Base-by-base conservation (phyloP, 2,888 invertebrate species). In the Melolontha melolontha region DNA sequence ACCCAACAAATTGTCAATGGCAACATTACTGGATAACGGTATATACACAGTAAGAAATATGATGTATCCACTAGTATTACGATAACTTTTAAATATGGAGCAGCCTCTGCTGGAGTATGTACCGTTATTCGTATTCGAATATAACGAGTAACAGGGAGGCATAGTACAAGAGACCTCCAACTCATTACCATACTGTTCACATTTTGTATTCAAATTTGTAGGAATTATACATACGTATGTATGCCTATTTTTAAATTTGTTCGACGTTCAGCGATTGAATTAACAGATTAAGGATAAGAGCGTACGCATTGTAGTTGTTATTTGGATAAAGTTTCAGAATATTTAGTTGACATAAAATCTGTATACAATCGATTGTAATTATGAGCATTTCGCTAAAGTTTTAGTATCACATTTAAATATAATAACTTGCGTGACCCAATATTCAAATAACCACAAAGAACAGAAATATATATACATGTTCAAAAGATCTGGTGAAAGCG, bases 71-170 rank as follows among this genome's bases (percentile, higher is more conserved):
- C 66, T 66, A 68, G 70, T 69, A 65, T 69, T 55, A 63, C 69
- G 70, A 70, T 69, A 67, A 70, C 67, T 70, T 71, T 70, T 70
- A 71, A 70, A 73, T 73, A 71, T 70, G 69, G 69, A 62, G 62
- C 72, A 72, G 70, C 59, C 64, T 66, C 55, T 63, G 68, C 34
- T 17, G 42, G 42, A 57, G 42, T 42, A 12, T 27, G 54, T 66
- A 73, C 73, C 73, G 73, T 73, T 73, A 73, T 47, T 62, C 64
- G 42, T 63, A 64, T 63, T 68, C 70, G 47, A 67, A 68, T 63
- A 67, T 70, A 65, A 69, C 14, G 47, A 44, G 57, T 34, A 39
- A 16, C 54, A 55, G 55, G 55, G 41, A 55, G 55, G 16, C 55
- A 41, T 8, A 22, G 50, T 11, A 22, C 17, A 22, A 22, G 17